Conservation (phyloP, 2,113 vertebrate genomes). For the Nycticryphes semicollaris region DNA sequence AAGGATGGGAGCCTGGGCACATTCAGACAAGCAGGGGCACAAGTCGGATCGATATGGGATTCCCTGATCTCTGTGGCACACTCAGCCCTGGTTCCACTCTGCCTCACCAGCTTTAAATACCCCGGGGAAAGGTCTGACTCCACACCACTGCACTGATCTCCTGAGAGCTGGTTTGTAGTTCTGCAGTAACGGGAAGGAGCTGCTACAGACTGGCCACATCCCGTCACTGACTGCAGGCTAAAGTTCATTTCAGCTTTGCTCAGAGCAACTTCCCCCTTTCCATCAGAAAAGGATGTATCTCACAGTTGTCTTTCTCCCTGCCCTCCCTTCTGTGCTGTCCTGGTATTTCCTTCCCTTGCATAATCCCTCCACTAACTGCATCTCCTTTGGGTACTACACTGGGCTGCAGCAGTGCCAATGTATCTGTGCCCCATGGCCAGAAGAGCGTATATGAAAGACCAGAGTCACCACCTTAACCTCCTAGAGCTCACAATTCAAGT, state of each 20-base stretch:
- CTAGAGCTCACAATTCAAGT: background rate
- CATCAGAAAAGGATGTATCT: background rate
- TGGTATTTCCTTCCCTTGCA: background rate
- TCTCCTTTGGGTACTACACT: background rate
- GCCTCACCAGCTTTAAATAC: background rate
- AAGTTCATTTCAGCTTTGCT: background rate
- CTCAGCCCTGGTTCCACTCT: background rate
- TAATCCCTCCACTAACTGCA: background rate
- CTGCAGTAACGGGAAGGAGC: background rate
- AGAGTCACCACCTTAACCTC: background rate
- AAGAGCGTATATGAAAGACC: background rate
- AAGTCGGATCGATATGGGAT: background rate
- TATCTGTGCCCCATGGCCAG: background rate
- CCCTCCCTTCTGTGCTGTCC: background rate
- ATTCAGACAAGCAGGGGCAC: background rate
- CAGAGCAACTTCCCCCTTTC: background rate
- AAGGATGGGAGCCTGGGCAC: background rate
- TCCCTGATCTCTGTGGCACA: background rate
- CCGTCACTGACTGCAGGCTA: background rate
- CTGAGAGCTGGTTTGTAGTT: background rate
- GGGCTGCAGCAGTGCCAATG: background rate
- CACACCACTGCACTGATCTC: rapidly evolving
- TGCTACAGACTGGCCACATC: background rate
- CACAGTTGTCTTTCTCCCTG: background rate
- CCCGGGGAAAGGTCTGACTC: background rate